Percentiles rank a stretch among this genome's conserved stretches.
Evolutionary conservation across 2,888 invertebrate species (phyloP).

Genomic region (Harmothoe impar): DNA sequence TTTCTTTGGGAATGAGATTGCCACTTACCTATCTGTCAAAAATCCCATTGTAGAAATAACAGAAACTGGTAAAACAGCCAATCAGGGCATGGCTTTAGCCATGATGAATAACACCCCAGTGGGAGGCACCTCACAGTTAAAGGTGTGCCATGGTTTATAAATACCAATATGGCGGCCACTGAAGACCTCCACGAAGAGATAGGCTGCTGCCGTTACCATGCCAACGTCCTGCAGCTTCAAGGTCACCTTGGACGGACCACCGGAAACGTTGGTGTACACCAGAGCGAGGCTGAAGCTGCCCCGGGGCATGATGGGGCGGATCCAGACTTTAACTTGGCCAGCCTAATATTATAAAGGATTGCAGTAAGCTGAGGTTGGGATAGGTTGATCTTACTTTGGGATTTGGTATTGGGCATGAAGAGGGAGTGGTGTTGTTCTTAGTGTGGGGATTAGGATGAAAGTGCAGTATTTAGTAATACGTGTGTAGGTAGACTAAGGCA

Average conservation of each 20-base stretch:
- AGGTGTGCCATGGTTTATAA: slow-evolving; percentile 68
- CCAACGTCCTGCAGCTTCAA: slow-evolving; percentile 66
- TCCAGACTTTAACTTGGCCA: slow-evolving; percentile 69
- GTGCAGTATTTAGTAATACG: too few relatives aligned
- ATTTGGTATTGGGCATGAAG: too few relatives aligned
- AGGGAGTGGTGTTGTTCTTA: too few relatives aligned
- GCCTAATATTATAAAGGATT: slow-evolving; percentile 60
- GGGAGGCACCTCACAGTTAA: slow-evolving; percentile 67
- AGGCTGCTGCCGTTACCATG: slow-evolving; percentile 62
- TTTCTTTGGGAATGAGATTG: too few relatives aligned
- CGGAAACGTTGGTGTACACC: slow-evolving; percentile 68
- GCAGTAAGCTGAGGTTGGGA: too few relatives aligned
- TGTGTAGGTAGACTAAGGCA: too few relatives aligned
- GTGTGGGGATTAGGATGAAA: too few relatives aligned
- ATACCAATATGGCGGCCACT: slow-evolving; percentile 63
- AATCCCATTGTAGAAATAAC: too few relatives aligned
- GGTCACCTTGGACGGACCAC: slow-evolving; percentile 67
- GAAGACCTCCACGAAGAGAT: slow-evolving; percentile 66
- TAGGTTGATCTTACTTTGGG: too few relatives aligned
- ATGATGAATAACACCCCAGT: slow-evolving; percentile 65
- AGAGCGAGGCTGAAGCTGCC: slow-evolving; percentile 67
- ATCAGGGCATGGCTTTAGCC: slow-evolving; percentile 65
- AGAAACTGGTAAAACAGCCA: background rate
- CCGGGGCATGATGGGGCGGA: slow-evolving; percentile 65
- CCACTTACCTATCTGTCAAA: too few relatives aligned